phyloP scores from a whole-genome alignment of 2,797 vertebrate species.

The Neomorphus geoffroyi region DNA sequence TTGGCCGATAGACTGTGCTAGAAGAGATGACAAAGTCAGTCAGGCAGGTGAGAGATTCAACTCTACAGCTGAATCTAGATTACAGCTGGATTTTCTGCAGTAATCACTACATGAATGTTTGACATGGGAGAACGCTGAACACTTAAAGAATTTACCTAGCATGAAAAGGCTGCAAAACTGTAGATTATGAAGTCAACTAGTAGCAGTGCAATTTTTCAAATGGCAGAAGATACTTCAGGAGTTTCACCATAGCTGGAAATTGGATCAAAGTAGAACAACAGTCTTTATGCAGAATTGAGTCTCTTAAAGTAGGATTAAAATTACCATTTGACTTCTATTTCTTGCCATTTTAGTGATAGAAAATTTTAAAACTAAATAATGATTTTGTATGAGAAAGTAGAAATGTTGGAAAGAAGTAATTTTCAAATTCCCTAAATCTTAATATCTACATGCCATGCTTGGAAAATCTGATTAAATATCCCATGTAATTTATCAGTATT shows the following conservation, averaged over 20 bases:
- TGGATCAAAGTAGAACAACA: neutral
- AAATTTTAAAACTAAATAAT: neutral
- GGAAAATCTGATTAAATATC: neutral
- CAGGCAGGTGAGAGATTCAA: neutral
- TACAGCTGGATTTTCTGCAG: neutral
- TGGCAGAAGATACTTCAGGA: neutral
- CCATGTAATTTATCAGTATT: neutral
- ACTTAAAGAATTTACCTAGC: neutral
- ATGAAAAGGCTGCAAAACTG: neutral
- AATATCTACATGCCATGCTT: neutral
- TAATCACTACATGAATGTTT: neutral
- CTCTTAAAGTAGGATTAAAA: neutral
- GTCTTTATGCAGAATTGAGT: neutral
- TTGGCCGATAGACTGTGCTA: neutral
- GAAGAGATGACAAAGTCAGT: neutral
- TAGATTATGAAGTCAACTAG: neutral
- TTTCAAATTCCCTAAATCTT: neutral
- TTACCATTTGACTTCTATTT: neutral
- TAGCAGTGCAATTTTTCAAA: neutral
- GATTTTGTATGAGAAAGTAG: neutral
- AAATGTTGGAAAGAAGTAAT: neutral
- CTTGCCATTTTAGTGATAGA: neutral
- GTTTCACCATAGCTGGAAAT: neutral
- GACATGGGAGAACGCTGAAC: neutral
- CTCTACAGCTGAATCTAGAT: too few relatives aligned